Percentiles rank a stretch among this genome's conserved stretches.
Conservation (phyloP, 1,140 invertebrate genomes). For the Polyergus mexicanus region DNA sequence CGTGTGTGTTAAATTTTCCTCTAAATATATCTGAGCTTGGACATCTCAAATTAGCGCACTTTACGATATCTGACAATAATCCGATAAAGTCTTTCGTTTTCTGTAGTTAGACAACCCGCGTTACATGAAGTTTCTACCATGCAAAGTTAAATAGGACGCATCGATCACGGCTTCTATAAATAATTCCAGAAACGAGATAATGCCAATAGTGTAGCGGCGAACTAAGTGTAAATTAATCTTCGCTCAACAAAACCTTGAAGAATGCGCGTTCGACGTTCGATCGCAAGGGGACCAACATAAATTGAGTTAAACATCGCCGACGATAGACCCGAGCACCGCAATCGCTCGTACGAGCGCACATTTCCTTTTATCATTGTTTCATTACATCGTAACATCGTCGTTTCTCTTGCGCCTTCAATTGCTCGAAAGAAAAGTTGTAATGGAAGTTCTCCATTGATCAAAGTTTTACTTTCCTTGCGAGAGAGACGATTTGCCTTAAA, state of each 20-base stretch:
- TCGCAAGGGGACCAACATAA: not conserved
- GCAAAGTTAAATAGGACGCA: slow-evolving; percentile 54
- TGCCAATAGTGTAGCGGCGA: slow-evolving; percentile 31
- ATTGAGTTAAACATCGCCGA: not conserved
- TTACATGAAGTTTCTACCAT: slow-evolving; percentile 25
- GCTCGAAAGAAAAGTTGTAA: slow-evolving; percentile 19
- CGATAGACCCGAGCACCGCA: not conserved
- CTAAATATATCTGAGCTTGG: not conserved
- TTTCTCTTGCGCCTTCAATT: not conserved
- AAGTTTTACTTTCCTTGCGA: not conserved
- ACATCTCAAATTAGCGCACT: slow-evolving; percentile 6
- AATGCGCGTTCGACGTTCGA: not conserved
- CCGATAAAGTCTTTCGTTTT: slow-evolving; percentile 31
- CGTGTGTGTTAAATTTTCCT: not conserved
- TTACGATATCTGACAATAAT: slow-evolving; percentile 6
- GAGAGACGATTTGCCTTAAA: slow-evolving; percentile 12
- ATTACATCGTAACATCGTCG: not conserved
- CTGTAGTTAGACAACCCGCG: not conserved
- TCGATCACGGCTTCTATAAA: slow-evolving; percentile 55
- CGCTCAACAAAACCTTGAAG: slow-evolving; percentile 12
- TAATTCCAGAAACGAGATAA: slow-evolving; percentile 54
- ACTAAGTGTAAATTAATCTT: slow-evolving; percentile 41
- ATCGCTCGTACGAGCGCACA: not conserved
- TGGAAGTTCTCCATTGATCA: not conserved
- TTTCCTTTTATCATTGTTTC: slow-evolving; percentile 35